A percentile compares a stretch with the other conserved stretches of the same genome.
These are phyloP conservation scores for Cromileptes altivelis DNA, from an alignment of 2,113 vertebrate species.

Conservation along the genomic window DNA sequence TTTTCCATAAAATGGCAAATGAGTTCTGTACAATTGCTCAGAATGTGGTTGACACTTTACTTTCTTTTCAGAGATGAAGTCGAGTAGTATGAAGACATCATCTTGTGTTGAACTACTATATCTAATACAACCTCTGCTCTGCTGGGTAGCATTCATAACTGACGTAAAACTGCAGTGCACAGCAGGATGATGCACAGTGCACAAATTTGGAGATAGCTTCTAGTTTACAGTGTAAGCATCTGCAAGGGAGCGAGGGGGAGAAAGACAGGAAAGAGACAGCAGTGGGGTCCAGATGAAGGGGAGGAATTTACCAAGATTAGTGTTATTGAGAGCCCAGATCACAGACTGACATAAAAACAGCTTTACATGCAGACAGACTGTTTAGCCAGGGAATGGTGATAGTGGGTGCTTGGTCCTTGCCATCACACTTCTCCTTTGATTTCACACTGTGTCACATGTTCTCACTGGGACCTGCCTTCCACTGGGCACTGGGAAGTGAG, in stretches of 20 bases:
- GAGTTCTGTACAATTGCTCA: background rate
- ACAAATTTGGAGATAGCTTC: background rate
- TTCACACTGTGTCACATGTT: background rate
- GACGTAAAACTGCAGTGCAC: constrained; percentile 6
- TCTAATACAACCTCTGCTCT: background rate
- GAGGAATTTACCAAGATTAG: background rate
- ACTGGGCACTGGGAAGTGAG: background rate
- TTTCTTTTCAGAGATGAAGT: background rate
- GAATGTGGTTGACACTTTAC: background rate
- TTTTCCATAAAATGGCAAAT: background rate
- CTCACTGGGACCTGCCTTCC: no score
- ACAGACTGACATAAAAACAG: background rate
- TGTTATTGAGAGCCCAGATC: background rate
- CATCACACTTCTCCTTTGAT: background rate
- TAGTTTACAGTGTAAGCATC: background rate
- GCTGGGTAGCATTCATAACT: background rate
- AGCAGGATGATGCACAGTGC: constrained; percentile 12
- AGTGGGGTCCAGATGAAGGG: background rate
- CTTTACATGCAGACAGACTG: background rate
- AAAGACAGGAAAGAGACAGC: background rate
- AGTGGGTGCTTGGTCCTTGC: background rate
- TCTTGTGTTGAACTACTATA: background rate
- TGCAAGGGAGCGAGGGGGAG: background rate
- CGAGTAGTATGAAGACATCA: background rate
- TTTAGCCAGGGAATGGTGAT: background rate